phyloP scores from a whole-genome alignment of 2,113 vertebrate genomes.

The Corythornis madagascariensis region DNA sequence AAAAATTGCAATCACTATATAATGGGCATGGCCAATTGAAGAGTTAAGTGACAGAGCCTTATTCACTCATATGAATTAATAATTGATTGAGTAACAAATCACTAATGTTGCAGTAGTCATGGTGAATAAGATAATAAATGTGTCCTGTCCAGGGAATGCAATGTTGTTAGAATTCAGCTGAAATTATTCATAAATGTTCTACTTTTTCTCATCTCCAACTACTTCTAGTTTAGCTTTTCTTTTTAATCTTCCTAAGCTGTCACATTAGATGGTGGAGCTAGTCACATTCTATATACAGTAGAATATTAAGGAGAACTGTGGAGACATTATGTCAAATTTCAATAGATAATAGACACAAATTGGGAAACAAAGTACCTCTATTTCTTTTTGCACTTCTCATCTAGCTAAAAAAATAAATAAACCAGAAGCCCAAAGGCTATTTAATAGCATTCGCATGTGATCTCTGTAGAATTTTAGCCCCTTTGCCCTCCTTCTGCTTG shows the following conservation, averaged over 20 bases:
- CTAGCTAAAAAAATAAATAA: slow-evolving; percentile 61
- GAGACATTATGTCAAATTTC: slow-evolving; percentile 74
- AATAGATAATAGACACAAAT: slow-evolving; percentile 75
- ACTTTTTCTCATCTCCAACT: slow-evolving; percentile 80
- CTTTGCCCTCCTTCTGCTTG: background rate
- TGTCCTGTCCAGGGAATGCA: slow-evolving; percentile 81
- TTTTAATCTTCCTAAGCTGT: slow-evolving; percentile 83
- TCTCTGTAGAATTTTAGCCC: background rate
- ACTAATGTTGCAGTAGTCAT: slow-evolving; percentile 83
- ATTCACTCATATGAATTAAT: slow-evolving; percentile 80
- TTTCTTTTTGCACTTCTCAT: slow-evolving; percentile 21
- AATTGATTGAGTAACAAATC: slow-evolving; percentile 85
- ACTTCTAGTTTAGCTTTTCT: slow-evolving; percentile 79
- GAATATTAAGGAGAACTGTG: slow-evolving; percentile 75
- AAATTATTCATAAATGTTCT: slow-evolving; percentile 86
- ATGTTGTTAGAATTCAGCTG: slow-evolving; percentile 82
- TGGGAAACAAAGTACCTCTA: slow-evolving; percentile 58
- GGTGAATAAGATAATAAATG: slow-evolving; percentile 85
- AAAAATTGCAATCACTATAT: background rate
- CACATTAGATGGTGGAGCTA: slow-evolving; percentile 76
- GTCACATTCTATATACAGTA: slow-evolving; percentile 73
- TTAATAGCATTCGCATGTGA: background rate
- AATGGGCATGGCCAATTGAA: slow-evolving; percentile 29
- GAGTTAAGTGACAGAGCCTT: slow-evolving; percentile 77
- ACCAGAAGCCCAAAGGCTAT: background rate